Conservation (phyloP, 2,113 vertebrate genomes). For the Pygoscelis antarcticus region DNA sequence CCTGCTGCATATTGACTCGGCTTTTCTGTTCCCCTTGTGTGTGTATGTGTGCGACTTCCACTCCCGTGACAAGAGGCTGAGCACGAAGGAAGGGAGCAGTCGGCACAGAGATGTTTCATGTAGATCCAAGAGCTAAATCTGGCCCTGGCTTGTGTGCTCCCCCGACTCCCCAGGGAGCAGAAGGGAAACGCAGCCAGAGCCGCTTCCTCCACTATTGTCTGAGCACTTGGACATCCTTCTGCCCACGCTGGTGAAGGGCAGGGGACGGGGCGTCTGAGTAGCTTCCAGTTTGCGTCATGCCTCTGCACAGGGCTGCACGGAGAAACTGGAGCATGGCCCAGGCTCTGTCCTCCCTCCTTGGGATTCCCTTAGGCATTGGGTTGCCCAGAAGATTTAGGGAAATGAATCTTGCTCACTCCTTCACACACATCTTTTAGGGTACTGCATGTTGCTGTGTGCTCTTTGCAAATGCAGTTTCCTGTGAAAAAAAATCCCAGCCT, state of each 20-base stretch:
- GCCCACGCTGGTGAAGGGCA: neutral
- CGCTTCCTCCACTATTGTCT: conserved; percentile 28
- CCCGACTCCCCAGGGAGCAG: neutral
- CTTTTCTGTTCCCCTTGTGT: neutral
- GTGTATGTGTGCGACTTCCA: neutral
- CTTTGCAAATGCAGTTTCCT: conserved; percentile 49
- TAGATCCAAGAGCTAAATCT: conserved; percentile 59
- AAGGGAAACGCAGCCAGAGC: conserved; percentile 9
- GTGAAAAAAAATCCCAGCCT: conserved; percentile 46
- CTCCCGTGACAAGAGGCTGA: neutral
- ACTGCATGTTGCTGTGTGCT: conserved; percentile 25
- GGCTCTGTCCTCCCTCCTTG: neutral
- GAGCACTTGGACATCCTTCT: neutral
- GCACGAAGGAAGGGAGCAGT: neutral
- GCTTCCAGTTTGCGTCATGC: neutral
- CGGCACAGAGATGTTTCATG: conserved; percentile 8
- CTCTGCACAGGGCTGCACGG: neutral
- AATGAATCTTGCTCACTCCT: neutral
- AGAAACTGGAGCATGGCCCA: neutral
- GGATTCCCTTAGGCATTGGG: neutral
- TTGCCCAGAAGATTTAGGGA: conserved; percentile 21
- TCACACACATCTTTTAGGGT: conserved; percentile 11
- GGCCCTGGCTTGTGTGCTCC: neutral
- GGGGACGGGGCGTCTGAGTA: neutral
- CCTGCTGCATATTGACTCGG: neutral